Evolutionary conservation across 2,888 invertebrate genomes (phyloP), one percentile per base, ranked within the genome.

Genomic region (Blomia tropicalis): DNA sequence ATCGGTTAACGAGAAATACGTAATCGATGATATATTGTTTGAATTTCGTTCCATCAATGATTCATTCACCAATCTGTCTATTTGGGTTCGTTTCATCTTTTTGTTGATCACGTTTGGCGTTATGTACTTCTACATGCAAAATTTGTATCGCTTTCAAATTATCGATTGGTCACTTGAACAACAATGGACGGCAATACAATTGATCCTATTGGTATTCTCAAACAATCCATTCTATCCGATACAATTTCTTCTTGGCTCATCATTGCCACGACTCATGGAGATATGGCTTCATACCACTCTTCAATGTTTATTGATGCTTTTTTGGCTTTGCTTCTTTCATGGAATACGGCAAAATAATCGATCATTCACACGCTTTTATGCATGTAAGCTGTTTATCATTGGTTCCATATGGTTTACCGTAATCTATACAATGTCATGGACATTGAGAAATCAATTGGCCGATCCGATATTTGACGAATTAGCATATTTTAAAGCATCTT

Each of bases 161-260:
- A 81, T 83, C 69, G 91, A 93, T 74, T 96, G 93, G 95, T 90
- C 93, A 0, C 89, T 93, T 70, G 96, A 96, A 75, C 95, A 96
- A 73, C 90, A 87, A 74, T 96, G 95, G 95, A 82, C 93, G 74
- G 85, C 89, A 0, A 76, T 87, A 43, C 78, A 95, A 61, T 76
- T 95, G 68, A 91, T 92, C 1, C 76, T 91, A 27, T 77, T 95
- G 14, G 78, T 95, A 67, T 80, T 92, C 22, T 93, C 91, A 71
- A 86, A 96, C 75, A 90, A 95, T 80, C 95, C 95, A 2, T 76
- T 92, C 65, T 95, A 91, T 73, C 91, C 95, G 0, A 77, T 92
- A 75, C 85, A 85, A 66, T 86, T 95, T 72, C 80, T 95, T 63
- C 78, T 88, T 47, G 84, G 88, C 70, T 87, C 90, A 19, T 86